A percentile compares a stretch with the other conserved stretches of the same genome.
Evolutionary conservation across 2,888 invertebrate genomes (phyloP).

Genomic region (Megamerina dolium): DNA sequence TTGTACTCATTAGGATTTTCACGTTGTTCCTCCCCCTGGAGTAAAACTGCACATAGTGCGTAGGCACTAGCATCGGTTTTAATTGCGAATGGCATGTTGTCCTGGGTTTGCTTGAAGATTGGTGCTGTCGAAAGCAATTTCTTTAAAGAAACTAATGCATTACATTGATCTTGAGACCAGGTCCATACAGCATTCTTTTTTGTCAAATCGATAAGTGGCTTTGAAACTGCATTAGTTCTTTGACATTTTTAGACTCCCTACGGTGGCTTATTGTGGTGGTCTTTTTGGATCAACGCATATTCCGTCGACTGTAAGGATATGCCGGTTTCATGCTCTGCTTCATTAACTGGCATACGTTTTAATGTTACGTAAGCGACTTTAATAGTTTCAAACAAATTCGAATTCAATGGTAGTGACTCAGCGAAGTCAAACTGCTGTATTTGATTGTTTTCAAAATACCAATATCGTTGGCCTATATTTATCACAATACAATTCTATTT

Average conservation of each 20-base stretch:
- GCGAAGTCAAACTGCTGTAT: constrained; percentile 3
- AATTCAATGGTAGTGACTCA: constrained; percentile 5
- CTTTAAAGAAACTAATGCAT: constrained; percentile 7
- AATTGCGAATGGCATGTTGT: constrained; percentile 5
- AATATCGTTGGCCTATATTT: constrained; percentile 10
- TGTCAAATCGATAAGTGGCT: constrained; percentile 10
- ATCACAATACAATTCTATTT: constrained; percentile 13
- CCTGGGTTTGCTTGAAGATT: constrained; percentile 7
- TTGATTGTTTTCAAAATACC: constrained; percentile 6
- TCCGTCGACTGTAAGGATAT: constrained; percentile 8
- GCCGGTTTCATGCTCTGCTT: not conserved
- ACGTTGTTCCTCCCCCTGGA: constrained; percentile 19
- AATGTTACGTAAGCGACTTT: too few relatives aligned
- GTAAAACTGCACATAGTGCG: constrained; percentile 14
- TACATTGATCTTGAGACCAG: constrained; percentile 3
- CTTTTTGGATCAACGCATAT: constrained; percentile 9
- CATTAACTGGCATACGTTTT: not conserved
- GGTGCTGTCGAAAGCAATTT: not conserved
- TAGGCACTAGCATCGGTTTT: constrained; percentile 6
- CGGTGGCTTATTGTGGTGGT: not conserved
- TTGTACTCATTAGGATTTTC: constrained; percentile 29
- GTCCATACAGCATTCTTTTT: constrained; percentile 11
- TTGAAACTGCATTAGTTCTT: constrained; percentile 10
- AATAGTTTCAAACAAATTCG: constrained; percentile 1
- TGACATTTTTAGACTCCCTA: constrained; percentile 9